Base-by-base conservation (phyloP, 2,113 vertebrate species). In the Otus sunia region DNA sequence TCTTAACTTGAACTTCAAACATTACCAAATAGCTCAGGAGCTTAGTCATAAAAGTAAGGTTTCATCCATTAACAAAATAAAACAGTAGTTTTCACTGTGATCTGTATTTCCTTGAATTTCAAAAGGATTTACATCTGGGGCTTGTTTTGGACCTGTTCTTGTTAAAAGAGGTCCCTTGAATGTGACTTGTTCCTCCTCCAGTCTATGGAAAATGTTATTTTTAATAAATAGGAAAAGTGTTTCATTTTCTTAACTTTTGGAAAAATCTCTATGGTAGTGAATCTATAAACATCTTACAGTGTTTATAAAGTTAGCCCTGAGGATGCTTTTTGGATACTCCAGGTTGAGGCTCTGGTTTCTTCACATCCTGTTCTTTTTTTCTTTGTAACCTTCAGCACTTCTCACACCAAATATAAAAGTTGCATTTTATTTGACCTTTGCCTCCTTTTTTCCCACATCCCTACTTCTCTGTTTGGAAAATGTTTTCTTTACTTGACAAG, bases 1-100 rank as follows among this genome's bases (percentile, higher is more conserved):
- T 90, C 50, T 83, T 95, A 88, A 93, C 82, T 88, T 95, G 90
- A 93, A 96, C 85, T 95, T 96, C 90, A 96, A 83, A 95, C 72
- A 82, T 83, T 86, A 83, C 59, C 63, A 93, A 93, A 90, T 64
- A 91, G 75, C 64, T 89, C 43, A 69, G 41, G 32, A 92, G 34
- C 43, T 94, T 80, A 69, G 58, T 67, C 1, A 3, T 68, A 81
- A 94, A 91, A 85, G 58, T 62, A 73, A 67, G 45, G 32, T 69
- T 90, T 93, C 64, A 76, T 67, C 85, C 90, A 94, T 94, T 90
- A 92, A 77, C 53, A 92, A 94, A 96, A 92, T 78, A 87, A 90
- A 92, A 13, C 79, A 62, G 81, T 86, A 58, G 21, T 86, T 96
- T 58, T 86, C 43, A 74, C 59, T 83, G 62, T 96, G 59, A 92